Conservation (phyloP, 2,888 invertebrate genomes). For the Stenoptilia bipunctidactyla region DNA sequence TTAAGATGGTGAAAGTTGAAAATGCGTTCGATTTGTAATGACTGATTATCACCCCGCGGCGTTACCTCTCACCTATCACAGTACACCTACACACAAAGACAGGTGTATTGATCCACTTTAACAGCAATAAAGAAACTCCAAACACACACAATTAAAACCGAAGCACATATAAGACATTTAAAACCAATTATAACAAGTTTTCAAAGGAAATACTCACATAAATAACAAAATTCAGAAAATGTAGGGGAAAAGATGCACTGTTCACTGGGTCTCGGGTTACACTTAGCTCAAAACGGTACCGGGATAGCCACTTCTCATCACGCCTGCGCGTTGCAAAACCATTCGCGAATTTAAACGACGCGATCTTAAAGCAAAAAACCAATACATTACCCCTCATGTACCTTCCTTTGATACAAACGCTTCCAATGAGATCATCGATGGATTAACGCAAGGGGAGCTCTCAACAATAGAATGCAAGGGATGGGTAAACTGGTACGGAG, state of each 20-base stretch:
- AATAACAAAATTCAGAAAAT: neutral
- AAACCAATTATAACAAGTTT: too few relatives aligned
- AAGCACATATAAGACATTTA: too few relatives aligned
- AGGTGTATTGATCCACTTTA: too few relatives aligned
- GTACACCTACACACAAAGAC: too few relatives aligned
- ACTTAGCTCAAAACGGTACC: constrained; percentile 40
- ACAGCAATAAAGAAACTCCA: too few relatives aligned
- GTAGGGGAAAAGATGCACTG: constrained; percentile 33
- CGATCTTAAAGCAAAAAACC: neutral
- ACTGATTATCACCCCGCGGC: too few relatives aligned
- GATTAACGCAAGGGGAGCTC: neutral
- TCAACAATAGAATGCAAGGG: neutral
- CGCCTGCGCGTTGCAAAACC: constrained; percentile 21
- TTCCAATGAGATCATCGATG: too few relatives aligned
- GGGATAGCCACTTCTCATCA: constrained; percentile 59
- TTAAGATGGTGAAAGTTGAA: too few relatives aligned
- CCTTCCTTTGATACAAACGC: neutral
- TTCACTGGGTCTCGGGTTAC: constrained; percentile 38
- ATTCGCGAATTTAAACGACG: constrained; percentile 2
- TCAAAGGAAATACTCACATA: constrained; percentile 47
- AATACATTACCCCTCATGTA: constrained; percentile 24
- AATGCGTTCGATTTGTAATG: too few relatives aligned
- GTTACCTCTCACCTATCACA: too few relatives aligned
- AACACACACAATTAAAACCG: too few relatives aligned
- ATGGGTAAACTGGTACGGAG: constrained; percentile 9